Evolutionary conservation across 2,113 vertebrate species (phyloP).

Genomic region (Pachycephala philippinensis): DNA sequence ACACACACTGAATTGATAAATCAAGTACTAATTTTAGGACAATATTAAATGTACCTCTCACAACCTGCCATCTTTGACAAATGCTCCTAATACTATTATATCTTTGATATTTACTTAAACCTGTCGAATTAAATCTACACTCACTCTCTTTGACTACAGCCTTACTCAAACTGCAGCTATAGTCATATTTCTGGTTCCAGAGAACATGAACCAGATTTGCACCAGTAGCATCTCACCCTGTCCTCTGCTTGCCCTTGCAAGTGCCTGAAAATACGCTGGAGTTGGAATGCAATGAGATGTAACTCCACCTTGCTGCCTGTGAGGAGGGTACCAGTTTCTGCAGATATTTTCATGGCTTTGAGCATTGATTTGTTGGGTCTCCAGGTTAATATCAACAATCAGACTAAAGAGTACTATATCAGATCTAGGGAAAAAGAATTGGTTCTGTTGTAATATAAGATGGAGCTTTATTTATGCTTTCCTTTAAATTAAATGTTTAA

Average conservation of each 20-base stretch:
- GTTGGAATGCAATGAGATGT: not conserved
- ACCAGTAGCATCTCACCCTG: not conserved
- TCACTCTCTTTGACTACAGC: not conserved
- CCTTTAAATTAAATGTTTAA: not conserved
- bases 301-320: not conserved
- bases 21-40: not conserved
- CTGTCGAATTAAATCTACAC: not conserved
- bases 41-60: not conserved
- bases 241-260: not conserved
- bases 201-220: not conserved
- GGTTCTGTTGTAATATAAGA: not conserved
- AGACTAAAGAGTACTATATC: not conserved
- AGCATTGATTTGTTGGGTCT: not conserved
- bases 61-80: not conserved
- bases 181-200: not conserved
- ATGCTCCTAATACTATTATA: not conserved
- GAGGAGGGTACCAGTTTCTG: not conserved
- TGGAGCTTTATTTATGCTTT: not conserved
- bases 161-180: not conserved
- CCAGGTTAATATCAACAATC: not conserved
- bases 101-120: not conserved
- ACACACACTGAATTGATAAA: not conserved
- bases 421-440: not conserved
- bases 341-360: not conserved
- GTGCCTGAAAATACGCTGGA: not conserved